Conservation (phyloP, 2,113 vertebrate species). For the Muntiacus muntjak region DNA sequence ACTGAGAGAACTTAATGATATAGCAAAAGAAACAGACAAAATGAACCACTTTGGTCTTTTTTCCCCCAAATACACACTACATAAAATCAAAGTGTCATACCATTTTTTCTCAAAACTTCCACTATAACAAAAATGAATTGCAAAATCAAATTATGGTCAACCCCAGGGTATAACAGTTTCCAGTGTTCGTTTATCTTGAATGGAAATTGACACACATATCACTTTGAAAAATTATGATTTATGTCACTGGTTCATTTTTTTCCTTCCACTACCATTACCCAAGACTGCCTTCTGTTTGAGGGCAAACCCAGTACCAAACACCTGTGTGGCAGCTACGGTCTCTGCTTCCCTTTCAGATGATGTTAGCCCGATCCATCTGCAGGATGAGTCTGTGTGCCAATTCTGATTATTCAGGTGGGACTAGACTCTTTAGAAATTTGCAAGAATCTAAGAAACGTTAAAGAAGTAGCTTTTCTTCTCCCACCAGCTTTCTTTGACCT, state of each 20-base stretch:
- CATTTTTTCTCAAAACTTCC: neutral
- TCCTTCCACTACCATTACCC: slow-evolving; percentile 43
- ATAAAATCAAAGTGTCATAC: neutral
- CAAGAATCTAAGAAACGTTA: neutral
- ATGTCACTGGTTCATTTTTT: slow-evolving; percentile 62
- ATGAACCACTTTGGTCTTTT: neutral
- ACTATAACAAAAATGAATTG: slow-evolving; percentile 30
- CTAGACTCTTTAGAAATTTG: neutral
- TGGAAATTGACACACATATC: slow-evolving; percentile 56
- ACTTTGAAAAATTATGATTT: slow-evolving; percentile 74
- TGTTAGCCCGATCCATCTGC: slow-evolving; percentile 39
- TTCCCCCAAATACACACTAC: neutral
- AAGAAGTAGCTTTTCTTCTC: neutral
- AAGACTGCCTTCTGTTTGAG: slow-evolving; percentile 72
- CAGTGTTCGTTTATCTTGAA: slow-evolving; percentile 53
- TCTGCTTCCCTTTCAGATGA: slow-evolving; percentile 53
- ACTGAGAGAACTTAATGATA: neutral
- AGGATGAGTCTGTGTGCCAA: slow-evolving; percentile 51
- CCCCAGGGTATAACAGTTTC: neutral
- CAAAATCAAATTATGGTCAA: neutral
- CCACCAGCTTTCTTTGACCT: neutral
- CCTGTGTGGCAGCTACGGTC: slow-evolving; percentile 66
- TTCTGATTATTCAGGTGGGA: slow-evolving; percentile 52
- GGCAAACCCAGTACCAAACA: slow-evolving; percentile 66
- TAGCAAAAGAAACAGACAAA: neutral